Evolutionary conservation across 2,888 invertebrate species (phyloP).

Genomic region (Cantharis flavilabris): DNA sequence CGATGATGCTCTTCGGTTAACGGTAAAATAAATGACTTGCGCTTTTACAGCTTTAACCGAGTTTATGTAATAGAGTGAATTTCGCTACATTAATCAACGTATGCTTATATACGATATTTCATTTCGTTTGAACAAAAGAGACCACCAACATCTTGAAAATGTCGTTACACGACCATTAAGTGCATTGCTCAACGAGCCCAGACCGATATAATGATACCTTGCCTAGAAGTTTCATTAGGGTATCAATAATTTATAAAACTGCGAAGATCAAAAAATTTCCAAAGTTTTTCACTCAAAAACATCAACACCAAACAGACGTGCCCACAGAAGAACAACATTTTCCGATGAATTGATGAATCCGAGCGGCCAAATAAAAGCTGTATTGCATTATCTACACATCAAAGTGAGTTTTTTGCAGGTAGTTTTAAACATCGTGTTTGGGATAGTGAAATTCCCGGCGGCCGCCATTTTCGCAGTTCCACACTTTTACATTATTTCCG

Average conservation of each 20-base stretch:
- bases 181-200: slow-evolving; percentile 13
- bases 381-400: slow-evolving; percentile 18
- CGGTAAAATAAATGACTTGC: slow-evolving; percentile 28
- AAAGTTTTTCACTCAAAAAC: background rate
- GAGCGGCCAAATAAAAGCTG: slow-evolving; percentile 6
- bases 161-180: slow-evolving; percentile 15
- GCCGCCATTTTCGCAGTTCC: slow-evolving; percentile 27
- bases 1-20: slow-evolving; percentile 19
- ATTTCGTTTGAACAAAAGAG: slow-evolving; percentile 19
- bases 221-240: background rate
- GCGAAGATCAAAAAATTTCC: background rate
- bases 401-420: slow-evolving; percentile 11
- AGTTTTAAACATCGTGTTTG: slow-evolving; percentile 24
- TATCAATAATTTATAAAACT: background rate
- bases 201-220: slow-evolving; percentile 8
- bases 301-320: background rate
- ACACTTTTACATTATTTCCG: slow-evolving; percentile 6
- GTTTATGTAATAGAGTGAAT: slow-evolving; percentile 17
- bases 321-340: background rate
- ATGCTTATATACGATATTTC: slow-evolving; percentile 15
- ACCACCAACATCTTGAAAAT: slow-evolving; percentile 20
- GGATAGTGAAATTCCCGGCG: slow-evolving; percentile 29
- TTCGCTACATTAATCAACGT: slow-evolving; percentile 20
- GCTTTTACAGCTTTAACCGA: slow-evolving; percentile 14
- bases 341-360: background rate